These are phyloP conservation scores for Chelonia mydas DNA, from an alignment of 2,797 vertebrate genomes.

Conservation along the genomic window DNA sequence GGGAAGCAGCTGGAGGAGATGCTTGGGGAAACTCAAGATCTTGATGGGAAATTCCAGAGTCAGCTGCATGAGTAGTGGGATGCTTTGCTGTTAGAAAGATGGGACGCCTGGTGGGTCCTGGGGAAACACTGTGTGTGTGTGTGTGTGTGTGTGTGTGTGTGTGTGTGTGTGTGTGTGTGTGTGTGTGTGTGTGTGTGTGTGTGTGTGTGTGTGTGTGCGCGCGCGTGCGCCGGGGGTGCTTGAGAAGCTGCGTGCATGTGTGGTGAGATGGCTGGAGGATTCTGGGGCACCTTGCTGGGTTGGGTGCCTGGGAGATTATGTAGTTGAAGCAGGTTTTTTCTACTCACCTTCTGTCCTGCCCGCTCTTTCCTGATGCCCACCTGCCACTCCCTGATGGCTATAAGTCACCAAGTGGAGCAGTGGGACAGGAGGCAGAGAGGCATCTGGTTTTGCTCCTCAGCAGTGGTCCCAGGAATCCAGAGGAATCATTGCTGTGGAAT, in stretches of 20 bases:
- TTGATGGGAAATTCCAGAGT: not conserved
- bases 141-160: too few relatives aligned
- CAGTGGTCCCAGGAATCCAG: not conserved
- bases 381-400: not conserved
- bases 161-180: not conserved
- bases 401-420: not conserved
- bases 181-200: not conserved
- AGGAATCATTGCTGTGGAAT: not conserved
- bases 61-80: not conserved
- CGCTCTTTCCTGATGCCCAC: not conserved
- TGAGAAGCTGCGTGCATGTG: not conserved
- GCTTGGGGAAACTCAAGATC: not conserved
- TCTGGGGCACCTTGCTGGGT: accelerated
- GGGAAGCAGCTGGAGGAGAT: not conserved
- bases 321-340: not conserved
- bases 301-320: not conserved
- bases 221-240: not conserved
- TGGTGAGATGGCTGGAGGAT: not conserved
- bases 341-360: not conserved
- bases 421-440: not conserved
- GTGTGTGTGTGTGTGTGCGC: too few relatives aligned
- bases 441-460: not conserved
- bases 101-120: not conserved
- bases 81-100: not conserved
- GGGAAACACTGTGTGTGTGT: not conserved